Evolutionary conservation across 2,113 vertebrate species (phyloP).

Genomic region (Gopherus flavomarginatus): DNA sequence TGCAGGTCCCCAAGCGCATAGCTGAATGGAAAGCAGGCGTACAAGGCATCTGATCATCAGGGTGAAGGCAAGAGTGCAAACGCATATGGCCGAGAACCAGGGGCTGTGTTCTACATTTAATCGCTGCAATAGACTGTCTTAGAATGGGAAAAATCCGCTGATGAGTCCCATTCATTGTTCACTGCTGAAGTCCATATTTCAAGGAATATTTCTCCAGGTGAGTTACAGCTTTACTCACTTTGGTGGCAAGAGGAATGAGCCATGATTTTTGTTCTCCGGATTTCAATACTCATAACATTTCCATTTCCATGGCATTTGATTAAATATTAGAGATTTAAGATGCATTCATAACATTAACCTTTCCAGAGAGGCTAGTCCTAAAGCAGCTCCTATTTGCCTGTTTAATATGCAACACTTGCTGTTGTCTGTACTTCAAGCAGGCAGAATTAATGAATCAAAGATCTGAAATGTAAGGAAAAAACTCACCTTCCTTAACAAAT

Average conservation of each 20-base stretch:
- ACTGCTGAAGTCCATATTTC: background rate
- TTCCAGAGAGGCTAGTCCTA: conserved; percentile 58
- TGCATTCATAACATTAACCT: conserved; percentile 77
- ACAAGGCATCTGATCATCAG: background rate
- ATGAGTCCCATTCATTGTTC: background rate
- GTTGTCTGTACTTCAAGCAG: conserved; percentile 45
- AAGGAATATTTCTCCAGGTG: conserved; percentile 15
- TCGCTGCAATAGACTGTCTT: rapidly evolving
- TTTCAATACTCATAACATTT: conserved; percentile 70
- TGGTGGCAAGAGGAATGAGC: conserved; percentile 26
- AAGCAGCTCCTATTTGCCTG: conserved; percentile 39
- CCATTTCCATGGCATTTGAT: conserved; percentile 67
- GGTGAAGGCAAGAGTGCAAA: background rate
- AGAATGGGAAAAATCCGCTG: rapidly evolving
- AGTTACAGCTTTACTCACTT: conserved; percentile 12
- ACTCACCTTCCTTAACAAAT: conserved; percentile 48
- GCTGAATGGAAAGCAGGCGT: background rate
- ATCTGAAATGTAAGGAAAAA: background rate
- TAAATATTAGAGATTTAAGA: conserved; percentile 73
- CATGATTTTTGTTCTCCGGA: conserved; percentile 52
- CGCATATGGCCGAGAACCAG: rapidly evolving
- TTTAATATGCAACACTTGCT: conserved; percentile 63
- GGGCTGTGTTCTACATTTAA: background rate
- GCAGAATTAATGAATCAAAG: conserved; percentile 68
- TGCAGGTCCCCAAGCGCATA: too few relatives aligned